Evolutionary conservation across 2,888 invertebrate genomes (phyloP), one percentile per base, ranked within the genome.

Genomic region (Nineta flava): DNA sequence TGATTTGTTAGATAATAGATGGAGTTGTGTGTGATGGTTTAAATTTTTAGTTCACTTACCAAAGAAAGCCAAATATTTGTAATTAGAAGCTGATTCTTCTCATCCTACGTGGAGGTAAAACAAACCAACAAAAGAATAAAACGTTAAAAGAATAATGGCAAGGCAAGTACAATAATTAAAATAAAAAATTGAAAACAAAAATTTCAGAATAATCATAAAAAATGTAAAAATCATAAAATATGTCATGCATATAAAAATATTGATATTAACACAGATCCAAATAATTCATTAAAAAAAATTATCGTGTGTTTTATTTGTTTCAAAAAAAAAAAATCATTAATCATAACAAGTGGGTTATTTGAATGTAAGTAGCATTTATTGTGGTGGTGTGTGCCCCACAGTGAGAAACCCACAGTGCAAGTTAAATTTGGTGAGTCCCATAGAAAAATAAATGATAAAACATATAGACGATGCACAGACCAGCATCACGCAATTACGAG

Each of bases 41-140:
- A n/a, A 38, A 38, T 13, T 13, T 26, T 38, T n/a, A 38, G 38
- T 65, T 76, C 77, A 87, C 87, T 87, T 83, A 87, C 87, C 85
- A 87, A 83, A 77, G 87, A 86, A 79, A 87, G 85, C 88, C 88
- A 90, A 77, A 87, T 85, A 81, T 88, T 88, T 77, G 87, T 83
- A 76, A 87, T 86, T 77, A 90, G 83, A 77, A 87, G 84, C 82
- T 88, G 88, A 79, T 88, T 88, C 83, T 88, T 88, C 83, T 88
- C 87, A 81, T 88, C 87, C 87, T 87, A 83, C 79, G 74, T 68
- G 57, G 51, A 48, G 56, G 57, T 70, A 70, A 77, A 77, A 79
- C 77, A 79, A 77, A 77, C 79, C 79, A 76, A 76, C 77, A 76
- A 76, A 76, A 76, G 74, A 73, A 72, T 73, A 41, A 32, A 44